These are phyloP conservation scores for Botia almorhae DNA, from an alignment of 2,797 vertebrate species.

Conservation along the genomic window DNA sequence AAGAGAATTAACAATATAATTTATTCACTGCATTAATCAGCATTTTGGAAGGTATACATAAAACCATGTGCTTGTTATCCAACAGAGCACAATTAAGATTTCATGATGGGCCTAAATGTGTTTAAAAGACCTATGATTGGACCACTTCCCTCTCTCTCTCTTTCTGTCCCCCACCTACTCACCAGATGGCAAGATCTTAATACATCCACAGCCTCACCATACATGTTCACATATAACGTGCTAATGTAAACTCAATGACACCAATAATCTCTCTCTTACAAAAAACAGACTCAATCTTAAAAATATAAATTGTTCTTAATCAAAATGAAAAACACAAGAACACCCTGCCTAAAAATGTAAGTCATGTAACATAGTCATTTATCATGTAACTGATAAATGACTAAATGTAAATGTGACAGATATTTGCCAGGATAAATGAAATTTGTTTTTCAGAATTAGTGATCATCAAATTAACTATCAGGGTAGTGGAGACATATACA, in stretches of 20 bases:
- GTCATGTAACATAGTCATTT: no score
- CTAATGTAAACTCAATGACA: constrained; percentile 39
- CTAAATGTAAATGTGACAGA: no score
- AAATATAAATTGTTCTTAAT: neutral
- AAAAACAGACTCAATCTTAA: neutral
- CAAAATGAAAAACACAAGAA: neutral
- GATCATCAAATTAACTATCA: no score
- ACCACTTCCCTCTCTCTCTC: neutral
- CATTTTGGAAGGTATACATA: neutral
- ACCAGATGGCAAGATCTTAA: constrained; percentile 69
- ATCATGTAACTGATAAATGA: no score
- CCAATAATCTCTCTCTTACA: neutral
- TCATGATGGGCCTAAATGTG: neutral
- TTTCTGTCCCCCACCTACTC: constrained; percentile 45
- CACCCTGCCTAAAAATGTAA: neutral
- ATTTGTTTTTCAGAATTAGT: no score
- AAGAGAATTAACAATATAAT: neutral
- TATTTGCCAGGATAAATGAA: no score
- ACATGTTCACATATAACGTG: constrained; percentile 30
- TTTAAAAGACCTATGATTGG: constrained; percentile 15
- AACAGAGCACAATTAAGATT: neutral
- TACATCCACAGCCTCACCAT: constrained; percentile 44
- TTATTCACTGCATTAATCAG: neutral
- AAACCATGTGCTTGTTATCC: neutral
- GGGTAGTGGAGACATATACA: no score